Base-by-base conservation (phyloP, 1,140 invertebrate species). In the Rhagoletis pomonella region DNA sequence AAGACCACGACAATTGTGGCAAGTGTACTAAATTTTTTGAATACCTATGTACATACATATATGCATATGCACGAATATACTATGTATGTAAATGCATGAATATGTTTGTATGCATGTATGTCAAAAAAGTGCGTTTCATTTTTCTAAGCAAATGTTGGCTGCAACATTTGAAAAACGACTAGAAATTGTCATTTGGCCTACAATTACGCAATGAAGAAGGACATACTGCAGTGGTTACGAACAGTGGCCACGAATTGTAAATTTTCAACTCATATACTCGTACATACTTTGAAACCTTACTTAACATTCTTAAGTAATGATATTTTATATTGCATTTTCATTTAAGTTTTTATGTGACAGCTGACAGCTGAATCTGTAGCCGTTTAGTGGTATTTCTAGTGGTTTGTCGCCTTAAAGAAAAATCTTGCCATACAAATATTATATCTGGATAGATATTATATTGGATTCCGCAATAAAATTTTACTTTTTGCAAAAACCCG, bases 21-120 rank as follows among this genome's bases (percentile, higher is more conserved):
- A 86, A 87, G 69, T 87, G 86, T 87, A 55, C 44, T 4, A 17
- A 60, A 86, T 69, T 65, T 69, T 86, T 86, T 17, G 47, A 69
- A 29, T 19, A 17, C 42, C 7, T 47, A 81, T n/a, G 44, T 50
- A 81, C 50, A 60, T 62, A 14, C 42, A 3, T 39, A 73, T 42
- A 44, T 50, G 9, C 64, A 69, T 73, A 42, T 50, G 44, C 42
- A 65, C 12, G 2, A n/a, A 67, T 50, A 29, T 50, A 19, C 47
- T 44, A 29, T 29, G 29, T 29, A 29, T 29, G 29, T 29, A 29
- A 29, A 29, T 47, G 14, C 55, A 73, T 73, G 39, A 39, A 6
- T 59, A 55, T 29, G 29, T 10, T 55, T 10, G 50, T 55, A 3
- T 12, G 47, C 4, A 17, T 44, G 42, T 73, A 4, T 55, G 47